Evolutionary conservation across 2,797 vertebrate genomes (phyloP).

Genomic region (Pangasius sanitwongsei): DNA sequence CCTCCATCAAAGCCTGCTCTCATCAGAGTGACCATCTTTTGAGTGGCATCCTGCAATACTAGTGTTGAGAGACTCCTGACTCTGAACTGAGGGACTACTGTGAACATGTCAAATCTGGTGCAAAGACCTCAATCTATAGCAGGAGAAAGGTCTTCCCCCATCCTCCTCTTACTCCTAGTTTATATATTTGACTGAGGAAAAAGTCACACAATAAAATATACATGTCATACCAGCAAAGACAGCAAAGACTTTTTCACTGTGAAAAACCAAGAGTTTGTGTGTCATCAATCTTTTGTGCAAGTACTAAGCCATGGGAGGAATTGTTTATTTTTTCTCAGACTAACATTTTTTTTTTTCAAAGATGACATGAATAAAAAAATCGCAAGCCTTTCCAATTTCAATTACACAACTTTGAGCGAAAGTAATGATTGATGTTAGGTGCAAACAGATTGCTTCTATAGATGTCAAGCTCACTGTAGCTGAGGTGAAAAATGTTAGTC

Average conservation of each 20-base stretch:
- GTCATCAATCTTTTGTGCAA: conserved; percentile 19
- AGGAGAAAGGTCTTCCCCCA: conserved; percentile 35
- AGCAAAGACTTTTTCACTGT: conserved; percentile 9
- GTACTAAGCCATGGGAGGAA: conserved; percentile 16
- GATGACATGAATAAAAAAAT: conserved; percentile 33
- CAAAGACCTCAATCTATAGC: background rate
- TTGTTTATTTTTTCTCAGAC: conserved; percentile 24
- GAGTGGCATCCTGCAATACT: conserved; percentile 38
- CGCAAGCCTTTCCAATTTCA: conserved; percentile 54
- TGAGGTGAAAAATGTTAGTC: conserved; percentile 42
- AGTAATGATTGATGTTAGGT: conserved; percentile 57
- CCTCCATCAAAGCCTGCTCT: conserved; percentile 55
- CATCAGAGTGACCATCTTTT: conserved; percentile 54
- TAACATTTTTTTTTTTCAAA: conserved; percentile 7
- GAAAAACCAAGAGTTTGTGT: conserved; percentile 1
- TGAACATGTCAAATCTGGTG: conserved; percentile 12
- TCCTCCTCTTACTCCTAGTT: background rate
- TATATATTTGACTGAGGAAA: conserved; percentile 1
- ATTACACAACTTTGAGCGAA: conserved; percentile 52
- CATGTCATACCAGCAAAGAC: conserved; percentile 26
- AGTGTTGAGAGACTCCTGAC: conserved; percentile 21
- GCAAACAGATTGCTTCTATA: conserved; percentile 52
- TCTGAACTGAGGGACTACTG: conserved; percentile 17
- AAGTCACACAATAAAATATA: conserved; percentile 27
- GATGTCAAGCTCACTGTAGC: conserved; percentile 41